Evolutionary conservation across 2,888 invertebrate species (phyloP), one percentile per base, ranked within the genome.

Genomic region (Rhabditoides inermis): DNA sequence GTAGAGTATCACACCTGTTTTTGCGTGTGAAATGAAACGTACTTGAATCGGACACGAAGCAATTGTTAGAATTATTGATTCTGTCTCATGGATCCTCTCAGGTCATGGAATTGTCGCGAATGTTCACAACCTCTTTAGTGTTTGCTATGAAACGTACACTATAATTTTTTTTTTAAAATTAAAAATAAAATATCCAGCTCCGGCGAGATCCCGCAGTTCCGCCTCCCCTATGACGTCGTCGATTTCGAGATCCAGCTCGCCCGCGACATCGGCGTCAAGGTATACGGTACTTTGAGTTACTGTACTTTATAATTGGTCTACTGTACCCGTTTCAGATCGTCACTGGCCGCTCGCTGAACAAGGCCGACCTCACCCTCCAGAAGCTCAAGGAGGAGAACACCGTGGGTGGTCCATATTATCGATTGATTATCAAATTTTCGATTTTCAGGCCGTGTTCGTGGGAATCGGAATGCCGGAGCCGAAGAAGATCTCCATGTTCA

Each of bases 151-250:
- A n/a, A n/a, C n/a, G n/a, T n/a, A n/a, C n/a, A n/a, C n/a, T n/a
- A n/a, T n/a, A n/a, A n/a, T n/a, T n/a, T n/a, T n/a, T n/a, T n/a
- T n/a, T n/a, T n/a, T 22, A 15, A 44, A 44, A 4, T 15, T 27
- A 5, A n/a, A 12, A 20, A 36, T 6, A 18, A 28, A n/a, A 58
- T 47, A 80, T 79, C 36, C 76, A 92, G 94, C 76, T 85, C 91
- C 0, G 83, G 90, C 0, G 95, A 98, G 81, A 95, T 95, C 65
- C 95, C 95, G 0, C 92, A 95, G 77, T 98, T 90, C 77, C 87
- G 98, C 39, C 82, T 98, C 26, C 95, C 98, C 0, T 87, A 84
- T 71, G 85, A 87, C 58, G 90, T 88, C 1, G 90, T 98, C 0
- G 85, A 88, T 70, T 98, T 88, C 78, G 98, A 98, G 81, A 84